Evolutionary conservation across 1,140 invertebrate genomes (phyloP).

Genomic region (Drosophila sechellia): DNA sequence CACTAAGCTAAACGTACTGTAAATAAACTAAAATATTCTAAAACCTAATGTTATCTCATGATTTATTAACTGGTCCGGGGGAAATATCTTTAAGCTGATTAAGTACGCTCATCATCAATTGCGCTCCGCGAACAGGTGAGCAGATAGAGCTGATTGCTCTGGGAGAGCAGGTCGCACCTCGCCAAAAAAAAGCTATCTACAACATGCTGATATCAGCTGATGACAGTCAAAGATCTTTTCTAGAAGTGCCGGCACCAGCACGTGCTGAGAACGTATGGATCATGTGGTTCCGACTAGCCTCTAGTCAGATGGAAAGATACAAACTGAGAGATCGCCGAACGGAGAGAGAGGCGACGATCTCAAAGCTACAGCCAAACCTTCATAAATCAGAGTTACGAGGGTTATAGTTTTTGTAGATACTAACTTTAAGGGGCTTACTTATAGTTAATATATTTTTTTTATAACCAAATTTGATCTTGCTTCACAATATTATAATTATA

Average conservation of each 20-base stretch:
- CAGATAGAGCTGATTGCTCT: conserved; percentile 19
- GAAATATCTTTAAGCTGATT: conserved; percentile 15
- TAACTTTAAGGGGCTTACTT: neutral
- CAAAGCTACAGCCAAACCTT: conserved; percentile 21
- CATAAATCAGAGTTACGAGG: conserved; percentile 7
- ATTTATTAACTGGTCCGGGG: conserved; percentile 1
- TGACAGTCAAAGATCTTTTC: conserved; percentile 54
- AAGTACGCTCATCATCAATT: conserved; percentile 21
- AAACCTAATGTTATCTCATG: conserved; percentile 18
- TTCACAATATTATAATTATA: too few relatives aligned
- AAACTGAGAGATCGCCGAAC: conserved; percentile 7
- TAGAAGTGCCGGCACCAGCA: conserved; percentile 27
- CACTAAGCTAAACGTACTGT: conserved; percentile 15
- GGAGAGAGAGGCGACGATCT: conserved; percentile 27
- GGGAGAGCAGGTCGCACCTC: conserved; percentile 15
- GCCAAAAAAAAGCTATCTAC: neutral
- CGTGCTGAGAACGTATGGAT: conserved; percentile 52
- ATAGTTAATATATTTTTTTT: too few relatives aligned
- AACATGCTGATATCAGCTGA: conserved; percentile 32
- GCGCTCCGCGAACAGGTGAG: conserved; percentile 20
- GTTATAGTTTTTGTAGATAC: neutral
- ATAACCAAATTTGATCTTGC: too few relatives aligned
- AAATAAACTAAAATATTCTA: conserved; percentile 70
- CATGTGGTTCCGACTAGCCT: conserved; percentile 36
- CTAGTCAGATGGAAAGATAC: too few relatives aligned